These are phyloP conservation scores for Pocillopora verrucosa DNA, from an alignment of 64 coral and sea anemone genomes.

Conservation along the genomic window DNA sequence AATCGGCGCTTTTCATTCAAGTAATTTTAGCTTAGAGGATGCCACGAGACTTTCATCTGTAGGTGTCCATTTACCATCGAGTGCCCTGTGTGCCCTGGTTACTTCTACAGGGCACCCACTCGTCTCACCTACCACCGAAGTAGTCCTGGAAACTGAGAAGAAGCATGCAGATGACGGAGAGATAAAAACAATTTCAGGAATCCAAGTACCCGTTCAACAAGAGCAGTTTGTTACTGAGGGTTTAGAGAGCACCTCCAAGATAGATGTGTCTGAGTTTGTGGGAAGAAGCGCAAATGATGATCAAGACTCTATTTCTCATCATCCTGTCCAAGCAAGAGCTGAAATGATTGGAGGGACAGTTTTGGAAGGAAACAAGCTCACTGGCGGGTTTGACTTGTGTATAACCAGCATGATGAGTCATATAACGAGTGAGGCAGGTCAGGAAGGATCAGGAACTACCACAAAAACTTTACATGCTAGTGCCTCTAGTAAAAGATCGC, in stretches of 20 bases:
- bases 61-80: conserved; percentile 47
- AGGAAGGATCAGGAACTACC: neutral
- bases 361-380: conserved; percentile 41
- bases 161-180: conserved; percentile 18
- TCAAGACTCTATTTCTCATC: conserved; percentile 19
- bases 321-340: conserved; percentile 12
- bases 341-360: conserved; percentile 36
- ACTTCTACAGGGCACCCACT: conserved; percentile 61
- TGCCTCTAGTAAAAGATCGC: conserved; percentile 8
- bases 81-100: conserved; percentile 61
- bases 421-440: conserved; percentile 34
- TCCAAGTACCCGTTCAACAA: conserved; percentile 30
- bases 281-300: conserved; percentile 51
- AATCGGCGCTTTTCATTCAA: conserved; percentile 68
- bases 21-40: conserved; percentile 70
- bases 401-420: conserved; percentile 83
- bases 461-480: conserved; percentile 3
- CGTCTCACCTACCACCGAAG: conserved; percentile 36
- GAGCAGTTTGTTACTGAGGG: conserved; percentile 48
- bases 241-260: conserved; percentile 23
- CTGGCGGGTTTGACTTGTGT: conserved; percentile 75
- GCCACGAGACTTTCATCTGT: conserved; percentile 59
- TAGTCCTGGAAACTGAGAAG: conserved; percentile 35
- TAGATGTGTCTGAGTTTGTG: conserved; percentile 82
- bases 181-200: conserved; percentile 9